Base-by-base conservation (phyloP, 1,140 invertebrate genomes). In the Bombus soroeensis region DNA sequence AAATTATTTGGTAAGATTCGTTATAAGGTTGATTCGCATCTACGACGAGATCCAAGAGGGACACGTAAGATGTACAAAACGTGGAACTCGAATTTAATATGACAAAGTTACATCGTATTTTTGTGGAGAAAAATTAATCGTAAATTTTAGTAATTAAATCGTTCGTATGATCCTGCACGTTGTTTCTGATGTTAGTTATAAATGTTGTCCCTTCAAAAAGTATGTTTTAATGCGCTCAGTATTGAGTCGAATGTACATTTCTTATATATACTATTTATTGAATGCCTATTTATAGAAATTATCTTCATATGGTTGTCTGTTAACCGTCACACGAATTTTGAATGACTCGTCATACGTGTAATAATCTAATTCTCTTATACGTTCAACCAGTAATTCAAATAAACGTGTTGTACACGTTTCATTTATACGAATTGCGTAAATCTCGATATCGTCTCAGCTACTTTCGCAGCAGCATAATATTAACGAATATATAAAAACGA, bases 1-100 rank as follows among this genome's bases (percentile, higher is more conserved):
- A 28, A 79, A 70, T 83, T 39, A 70, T 77, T 76, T 68, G 62
- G 62, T 83, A 66, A 37, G 75, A 32, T 32, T 32, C 22, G 12
- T 75, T 15, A 28, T 18, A 43, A 41, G 3, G 22, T 76, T 37
- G 15, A 47, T 32, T 68, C 43, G 73, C n/a, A 12, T 83, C 32
- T 75, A 12, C 34, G 57, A 59, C 12, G 22, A 81, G 37, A 53
- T 68, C 25, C 32, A 81, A 79, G 12, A 13, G 12, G 53, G 53
- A 75, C 39, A 71, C 47, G 32, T 41, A 22, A 34, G 32, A 59
- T 59, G 28, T 22, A 34, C 25, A 15, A 28, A 57, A 71, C 66
- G 15, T 41, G 18, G 37, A 32, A 15, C 28, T 43, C 12, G n/a
- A 43, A 47, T 34, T 10, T 34, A 28, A 74, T 34, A 10, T 12